Evolutionary conservation across 2,888 invertebrate species (phyloP).

Genomic region (Eledone cirrhosa): DNA sequence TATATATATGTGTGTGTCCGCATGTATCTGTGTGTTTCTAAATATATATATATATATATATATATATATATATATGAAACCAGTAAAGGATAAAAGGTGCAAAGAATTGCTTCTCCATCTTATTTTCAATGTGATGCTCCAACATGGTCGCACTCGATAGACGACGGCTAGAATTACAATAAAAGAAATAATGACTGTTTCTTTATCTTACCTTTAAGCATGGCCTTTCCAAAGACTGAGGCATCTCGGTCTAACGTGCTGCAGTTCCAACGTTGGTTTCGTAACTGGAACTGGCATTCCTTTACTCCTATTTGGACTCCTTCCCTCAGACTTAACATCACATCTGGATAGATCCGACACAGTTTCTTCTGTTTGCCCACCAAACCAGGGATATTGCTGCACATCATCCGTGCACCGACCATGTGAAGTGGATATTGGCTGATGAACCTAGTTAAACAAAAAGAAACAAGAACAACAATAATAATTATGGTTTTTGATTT

Average conservation of each 20-base stretch:
- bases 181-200: too few species aligned
- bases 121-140: too few species aligned
- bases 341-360: conserved; percentile 64
- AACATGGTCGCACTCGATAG: too few species aligned
- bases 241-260: conserved; percentile 62
- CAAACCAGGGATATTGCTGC: conserved; percentile 67
- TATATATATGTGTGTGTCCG: too few species aligned
- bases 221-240: conserved; percentile 67
- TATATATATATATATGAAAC: too few species aligned
- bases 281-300: conserved; percentile 67
- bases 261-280: conserved; percentile 65
- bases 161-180: too few species aligned
- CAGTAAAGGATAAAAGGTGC: too few species aligned
- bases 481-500: neutral
- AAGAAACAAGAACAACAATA: neutral
- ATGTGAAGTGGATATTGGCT: conserved; percentile 63
- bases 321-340: conserved; percentile 64
- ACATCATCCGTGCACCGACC: conserved; percentile 62
- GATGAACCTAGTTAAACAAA: conserved; percentile 58
- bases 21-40: too few species aligned
- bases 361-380: conserved; percentile 64
- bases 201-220: conserved; percentile 63
- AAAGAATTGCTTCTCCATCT: too few species aligned
- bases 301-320: conserved; percentile 65
- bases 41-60: too few species aligned